Evolutionary conservation across 2,888 invertebrate species (phyloP), one percentile per base, ranked within the genome.

Genomic region (Xiphydria camelus): DNA sequence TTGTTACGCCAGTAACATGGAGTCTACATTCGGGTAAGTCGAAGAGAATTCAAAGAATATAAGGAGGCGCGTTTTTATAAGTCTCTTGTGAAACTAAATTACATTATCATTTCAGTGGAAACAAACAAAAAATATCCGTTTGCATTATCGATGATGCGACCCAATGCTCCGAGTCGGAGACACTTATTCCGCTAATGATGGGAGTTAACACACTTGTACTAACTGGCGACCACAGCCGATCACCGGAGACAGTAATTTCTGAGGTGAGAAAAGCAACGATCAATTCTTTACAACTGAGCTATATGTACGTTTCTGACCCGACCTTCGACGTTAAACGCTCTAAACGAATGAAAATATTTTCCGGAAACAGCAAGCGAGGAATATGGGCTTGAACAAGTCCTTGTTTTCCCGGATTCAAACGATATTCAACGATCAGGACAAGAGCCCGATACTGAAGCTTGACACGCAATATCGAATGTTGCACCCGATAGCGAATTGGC

Each of bases 121-220:
- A 21, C 32, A 47, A 26, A 21, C 12, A 34, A 38, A 36, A 41
- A 14, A 48, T 37, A 33, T 26, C 45, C 9, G 23, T 15, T 4
- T 89, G 89, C 62, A 85, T 91, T 43, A 80, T 90, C 45, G 89
- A 90, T 75, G 89, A 93, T 77, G 91, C 92, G 18, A 87, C 89
- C 0, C 90, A 91, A 68, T 87, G 88, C 52, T 84, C 83, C 21
- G 93, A 93, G 71, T 83, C 88, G 2, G 90, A 89, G 75, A 81
- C 85, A 3, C 76, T 91, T 53, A 81, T 89, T 45, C 91, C 92
- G 1, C 78, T 91, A 32, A 80, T 83, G 56, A 83, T 89, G 50
- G 84, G 84, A 42, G 81, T 89, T 6, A 82, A 81, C 31, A 86
- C 84, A 41, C 76, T 92, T 35, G 81, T 91, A 19, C 78, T 93